Evolutionary conservation across 2,797 vertebrate species (phyloP).

Genomic region (Gobionotothen gibberifrons): DNA sequence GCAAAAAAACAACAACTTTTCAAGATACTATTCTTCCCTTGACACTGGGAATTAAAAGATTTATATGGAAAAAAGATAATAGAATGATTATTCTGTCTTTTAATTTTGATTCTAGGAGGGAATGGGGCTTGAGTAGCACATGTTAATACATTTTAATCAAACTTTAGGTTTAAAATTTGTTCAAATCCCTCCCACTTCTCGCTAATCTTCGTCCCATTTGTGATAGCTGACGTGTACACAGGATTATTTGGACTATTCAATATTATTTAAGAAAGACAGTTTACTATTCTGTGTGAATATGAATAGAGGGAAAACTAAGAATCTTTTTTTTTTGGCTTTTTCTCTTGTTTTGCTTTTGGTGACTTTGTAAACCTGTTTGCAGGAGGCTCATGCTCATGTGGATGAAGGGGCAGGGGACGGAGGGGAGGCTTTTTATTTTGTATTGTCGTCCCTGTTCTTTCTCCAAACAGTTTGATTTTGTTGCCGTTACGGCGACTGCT

Average conservation of each 20-base stretch:
- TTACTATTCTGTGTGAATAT: constrained; percentile 74
- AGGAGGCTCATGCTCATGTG: constrained; percentile 62
- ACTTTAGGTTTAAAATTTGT: constrained; percentile 59
- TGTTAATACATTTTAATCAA: constrained; percentile 69
- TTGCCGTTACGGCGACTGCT: not conserved
- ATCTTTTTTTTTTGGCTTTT: constrained; percentile 33
- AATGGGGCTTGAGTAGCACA: constrained; percentile 65
- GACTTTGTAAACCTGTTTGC: constrained; percentile 68
- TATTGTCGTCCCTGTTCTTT: not conserved
- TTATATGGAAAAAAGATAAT: constrained; percentile 52
- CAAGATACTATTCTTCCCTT: constrained; percentile 58
- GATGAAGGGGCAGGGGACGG: constrained; percentile 68
- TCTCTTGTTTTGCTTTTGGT: constrained; percentile 64
- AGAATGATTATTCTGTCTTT: constrained; percentile 59
- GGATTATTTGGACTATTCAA: constrained; percentile 65
- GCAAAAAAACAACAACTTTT: constrained; percentile 48
- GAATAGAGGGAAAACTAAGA: constrained; percentile 63
- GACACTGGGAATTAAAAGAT: constrained; percentile 63
- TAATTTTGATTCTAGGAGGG: constrained; percentile 59
- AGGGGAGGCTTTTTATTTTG: constrained; percentile 8
- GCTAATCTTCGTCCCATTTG: constrained; percentile 68
- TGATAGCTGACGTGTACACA: constrained; percentile 67
- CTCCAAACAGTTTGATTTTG: not conserved
- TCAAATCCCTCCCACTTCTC: constrained; percentile 51
- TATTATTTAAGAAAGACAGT: constrained; percentile 78